Evolutionary conservation across 1,140 invertebrate genomes (phyloP).

Genomic region (Potamilus streckersoni): DNA sequence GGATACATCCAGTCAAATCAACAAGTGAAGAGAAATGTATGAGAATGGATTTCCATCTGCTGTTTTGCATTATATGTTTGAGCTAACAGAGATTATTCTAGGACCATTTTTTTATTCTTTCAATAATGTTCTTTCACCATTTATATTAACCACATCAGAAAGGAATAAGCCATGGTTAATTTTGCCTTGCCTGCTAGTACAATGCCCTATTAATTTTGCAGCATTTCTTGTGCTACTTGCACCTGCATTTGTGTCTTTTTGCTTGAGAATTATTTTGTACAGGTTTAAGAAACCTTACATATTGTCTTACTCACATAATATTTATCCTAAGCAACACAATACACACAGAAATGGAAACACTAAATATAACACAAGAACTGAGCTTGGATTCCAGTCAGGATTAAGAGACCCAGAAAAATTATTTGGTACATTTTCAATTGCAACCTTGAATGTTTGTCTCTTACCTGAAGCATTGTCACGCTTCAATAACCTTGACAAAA

Average conservation of each 20-base stretch:
- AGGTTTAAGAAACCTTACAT: constrained; percentile 38
- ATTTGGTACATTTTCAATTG: constrained; percentile 31
- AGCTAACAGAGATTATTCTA: constrained; percentile 17
- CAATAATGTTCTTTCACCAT: constrained; percentile 20
- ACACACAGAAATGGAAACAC: neutral
- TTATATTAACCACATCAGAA: constrained; percentile 39
- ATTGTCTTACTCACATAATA: constrained; percentile 19
- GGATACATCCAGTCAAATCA: too few relatives aligned
- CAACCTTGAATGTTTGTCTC: constrained; percentile 51
- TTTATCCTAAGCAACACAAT: neutral
- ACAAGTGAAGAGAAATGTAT: too few relatives aligned
- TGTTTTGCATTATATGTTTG: constrained; percentile 27
- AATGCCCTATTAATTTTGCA: constrained; percentile 28
- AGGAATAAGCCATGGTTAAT: constrained; percentile 8
- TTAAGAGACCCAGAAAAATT: constrained; percentile 12
- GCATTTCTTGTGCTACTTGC: constrained; percentile 33
- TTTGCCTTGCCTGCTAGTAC: constrained; percentile 12
- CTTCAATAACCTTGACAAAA: constrained; percentile 50
- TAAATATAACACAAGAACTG: neutral
- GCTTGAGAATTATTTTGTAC: constrained; percentile 40
- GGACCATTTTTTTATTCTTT: constrained; percentile 22
- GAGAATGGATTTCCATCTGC: too few relatives aligned
- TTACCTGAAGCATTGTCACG: constrained; percentile 50
- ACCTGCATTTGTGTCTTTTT: constrained; percentile 31
- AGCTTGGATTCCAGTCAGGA: neutral